Base-by-base conservation (phyloP, 1,140 invertebrate genomes). In the Sitobion miscanthi region DNA sequence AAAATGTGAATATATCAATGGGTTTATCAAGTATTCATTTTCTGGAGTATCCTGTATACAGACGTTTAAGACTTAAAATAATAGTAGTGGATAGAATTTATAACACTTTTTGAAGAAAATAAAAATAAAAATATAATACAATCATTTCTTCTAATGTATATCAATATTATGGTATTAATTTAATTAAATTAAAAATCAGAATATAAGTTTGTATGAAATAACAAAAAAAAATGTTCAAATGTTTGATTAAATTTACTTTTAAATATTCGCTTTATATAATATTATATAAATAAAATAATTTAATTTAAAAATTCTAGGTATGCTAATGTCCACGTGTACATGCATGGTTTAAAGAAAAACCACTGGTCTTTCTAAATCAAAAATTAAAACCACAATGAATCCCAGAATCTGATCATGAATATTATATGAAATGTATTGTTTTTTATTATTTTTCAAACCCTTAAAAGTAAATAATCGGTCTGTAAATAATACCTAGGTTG, bases 1-100 rank as follows among this genome's bases (percentile, higher is more conserved):
- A 95, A 99, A 99, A 95, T 99, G 98, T 94, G 97, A 98, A 95
- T 97, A 99, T 87, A 99, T 97, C 14, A 98, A 95, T 1, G 98
- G 98, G 93, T 97, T 96, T 35, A 96, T 95, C 95, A 97, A 96
- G 14, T 97, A 95, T 25, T 95, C 94, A 20, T 95, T 95, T 94
- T 98, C 97, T 47, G 96, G 96, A 3, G 97, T 94, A 82, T 97
- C 96, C 96, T 97, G 94, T 86, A 94, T n/a, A 69, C 45, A 47
- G 6, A 47, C 4, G 9, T n/a, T 5, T 4, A n/a, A 21, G 52
- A n/a, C 30, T 11, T 69, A 69, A 14, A 11, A n/a, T 69, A n/a
- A n/a, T 62, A 69, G 30, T n/a, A 17, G n/a, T 17, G 1, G 14
- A 69, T 47, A 2, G 1, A n/a, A n/a, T 69, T n/a, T 69, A 69